Evolutionary conservation across 2,888 invertebrate genomes (phyloP).

Genomic region (Theretra japonica): DNA sequence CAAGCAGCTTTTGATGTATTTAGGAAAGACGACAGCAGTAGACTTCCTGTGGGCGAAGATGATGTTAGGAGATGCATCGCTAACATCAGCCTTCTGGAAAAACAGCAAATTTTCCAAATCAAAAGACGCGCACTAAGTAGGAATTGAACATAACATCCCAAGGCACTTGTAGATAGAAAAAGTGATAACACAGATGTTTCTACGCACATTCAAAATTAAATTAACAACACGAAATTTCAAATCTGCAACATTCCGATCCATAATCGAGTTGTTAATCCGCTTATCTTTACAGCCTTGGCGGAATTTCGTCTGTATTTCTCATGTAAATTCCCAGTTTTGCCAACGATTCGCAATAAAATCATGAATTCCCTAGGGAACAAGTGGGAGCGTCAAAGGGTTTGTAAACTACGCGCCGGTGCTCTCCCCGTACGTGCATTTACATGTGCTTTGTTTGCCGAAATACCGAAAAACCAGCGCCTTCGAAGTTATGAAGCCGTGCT

Average conservation of each 20-base stretch:
- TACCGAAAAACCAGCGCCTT: slow-evolving; percentile 35
- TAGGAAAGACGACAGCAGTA: no score
- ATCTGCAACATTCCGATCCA: neutral
- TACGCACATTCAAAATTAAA: no score
- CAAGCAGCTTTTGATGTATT: no score
- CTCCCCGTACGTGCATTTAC: slow-evolving; percentile 30
- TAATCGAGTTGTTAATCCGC: neutral
- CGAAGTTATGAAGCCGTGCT: neutral
- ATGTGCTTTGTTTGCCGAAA: slow-evolving; percentile 44
- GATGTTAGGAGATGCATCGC: no score
- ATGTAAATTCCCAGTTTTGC: slow-evolving; percentile 20
- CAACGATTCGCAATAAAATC: slow-evolving; percentile 34
- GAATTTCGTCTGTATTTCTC: neutral
- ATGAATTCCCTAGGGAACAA: slow-evolving; percentile 35
- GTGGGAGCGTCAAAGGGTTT: slow-evolving; percentile 38
- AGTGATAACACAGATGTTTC: no score
- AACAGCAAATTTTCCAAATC: no score
- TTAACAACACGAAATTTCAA: neutral
- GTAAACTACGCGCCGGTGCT: slow-evolving; percentile 20
- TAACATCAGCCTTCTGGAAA: no score
- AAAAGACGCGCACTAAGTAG: no score
- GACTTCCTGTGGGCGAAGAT: no score
- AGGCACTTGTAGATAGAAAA: no score
- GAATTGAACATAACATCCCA: no score
- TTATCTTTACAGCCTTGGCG: neutral